phyloP scores from a whole-genome alignment of 64 coral and sea anemone genomes.

The Stichodactyla helianthus region DNA sequence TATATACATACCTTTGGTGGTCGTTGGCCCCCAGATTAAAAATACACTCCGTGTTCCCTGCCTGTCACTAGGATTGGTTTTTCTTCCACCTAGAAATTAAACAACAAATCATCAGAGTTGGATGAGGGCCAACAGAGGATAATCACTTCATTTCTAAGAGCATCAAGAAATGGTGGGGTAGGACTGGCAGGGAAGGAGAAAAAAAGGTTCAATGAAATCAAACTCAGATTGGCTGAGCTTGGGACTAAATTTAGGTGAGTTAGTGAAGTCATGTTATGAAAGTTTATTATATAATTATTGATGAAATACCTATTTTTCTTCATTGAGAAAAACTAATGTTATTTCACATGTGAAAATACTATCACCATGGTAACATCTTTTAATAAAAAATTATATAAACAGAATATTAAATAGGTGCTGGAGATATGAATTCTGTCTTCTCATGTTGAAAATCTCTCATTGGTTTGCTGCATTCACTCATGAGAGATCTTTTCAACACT shows the following conservation, averaged over 20 bases:
- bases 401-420: no score
- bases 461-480: no score
- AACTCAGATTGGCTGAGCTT: slow-evolving; percentile 73
- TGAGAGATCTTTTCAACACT: no score
- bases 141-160: slow-evolving; percentile 56
- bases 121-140: slow-evolving; percentile 82
- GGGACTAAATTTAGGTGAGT: slow-evolving; percentile 77
- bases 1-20: no score
- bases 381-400: no score
- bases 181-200: slow-evolving; percentile 56
- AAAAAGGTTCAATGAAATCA: slow-evolving; percentile 71
- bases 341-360: no score
- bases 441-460: no score
- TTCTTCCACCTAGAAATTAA: slow-evolving; percentile 53
- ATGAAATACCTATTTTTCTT: no score
- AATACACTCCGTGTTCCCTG: background rate
- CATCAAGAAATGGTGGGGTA: slow-evolving; percentile 86
- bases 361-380: no score
- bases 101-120: slow-evolving; percentile 18
- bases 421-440: no score
- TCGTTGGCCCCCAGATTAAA: no score
- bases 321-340: background rate
- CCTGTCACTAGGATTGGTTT: background rate
- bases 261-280: background rate
- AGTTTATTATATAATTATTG: background rate